phyloP scores from a whole-genome alignment of 2,888 invertebrate species.

The Limulus polyphemus region DNA sequence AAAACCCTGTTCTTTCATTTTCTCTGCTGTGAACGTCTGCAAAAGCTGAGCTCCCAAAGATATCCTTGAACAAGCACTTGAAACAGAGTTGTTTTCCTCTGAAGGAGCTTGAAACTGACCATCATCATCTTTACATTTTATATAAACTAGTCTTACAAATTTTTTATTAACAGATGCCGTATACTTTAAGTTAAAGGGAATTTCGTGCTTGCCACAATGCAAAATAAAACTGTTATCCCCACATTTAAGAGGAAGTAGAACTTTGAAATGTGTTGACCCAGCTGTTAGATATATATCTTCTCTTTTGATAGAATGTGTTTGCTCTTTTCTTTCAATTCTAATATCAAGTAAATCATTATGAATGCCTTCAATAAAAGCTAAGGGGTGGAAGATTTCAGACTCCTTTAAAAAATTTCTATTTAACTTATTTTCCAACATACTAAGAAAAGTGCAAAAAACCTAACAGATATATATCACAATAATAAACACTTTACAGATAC shows the following conservation, averaged over 20 bases:
- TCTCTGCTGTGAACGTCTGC: conserved; percentile 76
- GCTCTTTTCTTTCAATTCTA: no score
- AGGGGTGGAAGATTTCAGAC: no score
- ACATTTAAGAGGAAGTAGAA: conserved; percentile 6
- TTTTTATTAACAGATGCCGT: conserved; percentile 47
- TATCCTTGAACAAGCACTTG: conserved; percentile 62
- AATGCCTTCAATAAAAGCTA: no score
- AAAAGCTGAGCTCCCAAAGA: conserved; percentile 62
- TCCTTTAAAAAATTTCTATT: no score
- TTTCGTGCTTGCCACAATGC: conserved; percentile 1
- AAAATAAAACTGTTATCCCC: conserved; percentile 13
- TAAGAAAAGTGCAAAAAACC: no score
- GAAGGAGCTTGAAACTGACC: conserved; percentile 60
- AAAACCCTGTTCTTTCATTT: conserved; percentile 62
- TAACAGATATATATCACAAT: no score
- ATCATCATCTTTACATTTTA: conserved; percentile 65
- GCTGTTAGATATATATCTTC: no score
- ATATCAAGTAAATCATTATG: no score
- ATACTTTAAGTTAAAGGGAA: conserved; percentile 45
- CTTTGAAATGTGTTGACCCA: conserved; percentile 7
- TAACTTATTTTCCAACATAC: no score
- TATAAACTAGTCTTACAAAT: conserved; percentile 62
- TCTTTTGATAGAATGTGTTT: no score
- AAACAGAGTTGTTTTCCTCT: conserved; percentile 49
- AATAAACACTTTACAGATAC: no score